Evolutionary conservation across 2,797 vertebrate species (phyloP), one percentile per base, ranked within the genome.

Genomic region (Loris lydekkerianus): DNA sequence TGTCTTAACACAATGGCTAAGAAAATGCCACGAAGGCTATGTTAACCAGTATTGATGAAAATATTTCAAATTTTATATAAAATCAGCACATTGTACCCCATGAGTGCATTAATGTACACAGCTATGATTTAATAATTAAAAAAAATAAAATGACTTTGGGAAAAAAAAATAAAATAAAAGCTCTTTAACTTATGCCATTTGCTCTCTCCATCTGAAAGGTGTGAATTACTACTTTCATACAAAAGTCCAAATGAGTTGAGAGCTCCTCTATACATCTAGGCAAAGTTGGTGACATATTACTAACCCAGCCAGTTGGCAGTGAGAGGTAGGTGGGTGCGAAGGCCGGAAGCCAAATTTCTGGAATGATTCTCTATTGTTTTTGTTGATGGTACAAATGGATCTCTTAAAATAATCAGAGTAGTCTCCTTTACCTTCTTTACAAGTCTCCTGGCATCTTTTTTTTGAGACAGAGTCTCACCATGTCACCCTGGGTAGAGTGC

Each of bases 161-260:
- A 5, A 40, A 40, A 40, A 15, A 92, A 72, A 21, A 76, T 25
- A 73, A 91, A 75, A 82, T 14, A 15, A 92, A 72, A 21, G 2
- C 29, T 78, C 65, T 92, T 67, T 78, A 75, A 72, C 7, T 89
- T 46, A 49, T 1, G 18, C 29, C 49, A 63, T 88, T 86, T 86
- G 60, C 85, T 29, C 8, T 93, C 27, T 81, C 13, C 29, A 11
- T 90, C 65, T 95, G 65, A 43, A 83, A 94, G 29, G 20, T 46
- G 21, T 67, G 70, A 85, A 89, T 84, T n/a, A 53, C 21, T 86
- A 67, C 15, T 93, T 70, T 91, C 56, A 76, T 49, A 88, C 34
- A 43, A 70, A 88, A 94, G 43, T 10, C 46, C 43, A 86, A 34
- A 27, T 46, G 80, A 81, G 34, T 37, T 17, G 23, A 23, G 56